Evolutionary conservation across 2,888 invertebrate genomes (phyloP).

Genomic region (Chymomyza amoena): DNA sequence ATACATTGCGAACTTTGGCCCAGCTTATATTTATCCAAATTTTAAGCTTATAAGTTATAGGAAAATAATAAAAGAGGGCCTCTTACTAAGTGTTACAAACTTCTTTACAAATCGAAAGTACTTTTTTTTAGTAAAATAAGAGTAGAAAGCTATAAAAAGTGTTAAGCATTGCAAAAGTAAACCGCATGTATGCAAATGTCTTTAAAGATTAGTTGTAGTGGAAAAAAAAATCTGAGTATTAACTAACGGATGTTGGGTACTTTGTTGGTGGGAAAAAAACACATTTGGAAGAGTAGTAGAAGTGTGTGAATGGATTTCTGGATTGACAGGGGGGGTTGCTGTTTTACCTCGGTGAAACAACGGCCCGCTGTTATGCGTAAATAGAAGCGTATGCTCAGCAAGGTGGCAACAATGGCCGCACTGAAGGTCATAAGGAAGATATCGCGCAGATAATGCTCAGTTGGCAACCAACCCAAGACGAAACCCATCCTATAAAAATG

Average conservation of each 20-base stretch:
- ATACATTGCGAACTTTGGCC: no score
- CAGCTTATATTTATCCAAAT: no score
- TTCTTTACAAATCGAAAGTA: no score
- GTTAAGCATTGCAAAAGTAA: neutral
- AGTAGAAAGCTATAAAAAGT: neutral
- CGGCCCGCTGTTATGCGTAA: slow-evolving; percentile 74
- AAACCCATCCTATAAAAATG: slow-evolving; percentile 74
- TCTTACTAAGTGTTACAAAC: no score
- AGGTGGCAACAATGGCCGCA: slow-evolving; percentile 69
- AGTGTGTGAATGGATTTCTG: neutral
- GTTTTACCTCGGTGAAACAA: slow-evolving; percentile 74
- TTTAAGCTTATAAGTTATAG: no score
- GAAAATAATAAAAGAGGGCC: no score
- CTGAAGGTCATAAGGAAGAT: slow-evolving; percentile 61
- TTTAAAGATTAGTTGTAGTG: neutral
- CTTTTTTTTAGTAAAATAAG: neutral
- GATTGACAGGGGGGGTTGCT: slow-evolving; percentile 9
- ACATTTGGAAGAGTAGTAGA: neutral
- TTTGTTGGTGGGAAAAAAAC: neutral
- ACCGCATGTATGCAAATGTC: neutral
- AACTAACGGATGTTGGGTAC: neutral
- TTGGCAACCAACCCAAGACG: slow-evolving; percentile 66
- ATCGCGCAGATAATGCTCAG: slow-evolving; percentile 67
- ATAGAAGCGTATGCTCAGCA: slow-evolving; percentile 75
- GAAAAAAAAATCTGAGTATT: neutral